Percentiles rank a stretch among this genome's conserved stretches.
Conservation (phyloP, 1,140 invertebrate genomes). For the Panagrolaimus sp. region DNA sequence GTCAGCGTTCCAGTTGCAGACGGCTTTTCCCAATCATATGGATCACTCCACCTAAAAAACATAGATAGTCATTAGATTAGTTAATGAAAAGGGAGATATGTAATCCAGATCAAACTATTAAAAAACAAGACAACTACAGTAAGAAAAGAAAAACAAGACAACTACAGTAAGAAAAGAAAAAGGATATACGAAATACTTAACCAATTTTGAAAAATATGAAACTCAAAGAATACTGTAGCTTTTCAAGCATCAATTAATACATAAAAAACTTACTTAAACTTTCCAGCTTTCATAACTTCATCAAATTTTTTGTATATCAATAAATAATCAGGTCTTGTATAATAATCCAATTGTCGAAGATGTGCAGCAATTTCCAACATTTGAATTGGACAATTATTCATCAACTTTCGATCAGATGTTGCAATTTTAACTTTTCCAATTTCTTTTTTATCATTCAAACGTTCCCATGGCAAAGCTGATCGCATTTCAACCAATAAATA, state of each 20-base stretch:
- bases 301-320: constrained; percentile 17
- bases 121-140: too few species aligned
- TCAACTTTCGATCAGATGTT: constrained; percentile 10
- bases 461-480: neutral
- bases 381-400: constrained; percentile 18
- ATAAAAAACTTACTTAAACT: neutral
- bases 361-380: constrained; percentile 13
- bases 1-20: neutral
- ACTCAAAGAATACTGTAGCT: too few species aligned
- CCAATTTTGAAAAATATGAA: too few species aligned
- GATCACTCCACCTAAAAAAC: neutral
- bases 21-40: constrained; percentile 12
- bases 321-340: constrained; percentile 33
- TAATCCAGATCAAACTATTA: too few species aligned
- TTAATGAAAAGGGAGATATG: too few species aligned
- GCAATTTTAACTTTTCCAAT: constrained; percentile 18
- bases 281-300: constrained; percentile 12
- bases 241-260: too few species aligned
- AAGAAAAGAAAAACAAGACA: too few species aligned
- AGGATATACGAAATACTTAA: too few species aligned
- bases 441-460: constrained; percentile 14
- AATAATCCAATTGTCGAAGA: constrained; percentile 25
- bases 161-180: too few species aligned
- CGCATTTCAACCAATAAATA: constrained; percentile 7
- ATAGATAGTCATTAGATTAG: too few species aligned